Base-by-base conservation (phyloP, 2,888 invertebrate species). In the Rotaria sp. region DNA sequence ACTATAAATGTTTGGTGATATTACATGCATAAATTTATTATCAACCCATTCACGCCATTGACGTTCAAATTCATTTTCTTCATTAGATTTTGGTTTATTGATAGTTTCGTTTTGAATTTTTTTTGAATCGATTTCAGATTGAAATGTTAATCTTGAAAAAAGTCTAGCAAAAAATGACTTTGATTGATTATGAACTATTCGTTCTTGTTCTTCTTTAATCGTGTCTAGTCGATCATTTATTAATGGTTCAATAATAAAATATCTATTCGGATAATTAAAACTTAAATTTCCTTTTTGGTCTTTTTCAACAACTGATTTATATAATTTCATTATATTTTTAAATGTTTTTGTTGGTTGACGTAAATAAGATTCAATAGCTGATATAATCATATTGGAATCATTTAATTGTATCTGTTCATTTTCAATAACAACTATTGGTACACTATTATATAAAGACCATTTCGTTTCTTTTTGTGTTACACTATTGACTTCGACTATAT, bases 41-140 rank as follows among this genome's bases (percentile, higher is more conserved):
- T 99, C 99, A 0, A 95, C 95, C 99, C 99, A 99, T 89, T 94
- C 93, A 84, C 99, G 93, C 98, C 98, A 99, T 89, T 95, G 94
- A 57, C 96, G 93, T 91, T 98, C 98, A 30, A 52, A 30, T 30
- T 67, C 35, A 30, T 80, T 80, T 45, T 80, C 88, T 95, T 94
- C 74, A 96, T 96, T 89, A 84, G 93, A 92, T 85, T 87, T 74
- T 86, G 15, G 11, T 52, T 96, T 89, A 80, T 92, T 92, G 84
- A 86, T 50, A 75, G 21, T 18, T 50, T 50, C 18, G 30, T 50
- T 45, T 35, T 48, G 38, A 50, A 35, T 26, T 41, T 3, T 59
- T 80, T 59, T 35, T 48, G 38, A 50, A 35, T 50, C 41, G 10
- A 80, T 80, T 38, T 48, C n/a, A 55, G 41, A 15, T 24, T 24